Base-by-base conservation (phyloP, 2,888 invertebrate species). In the Lissonota sp. region DNA sequence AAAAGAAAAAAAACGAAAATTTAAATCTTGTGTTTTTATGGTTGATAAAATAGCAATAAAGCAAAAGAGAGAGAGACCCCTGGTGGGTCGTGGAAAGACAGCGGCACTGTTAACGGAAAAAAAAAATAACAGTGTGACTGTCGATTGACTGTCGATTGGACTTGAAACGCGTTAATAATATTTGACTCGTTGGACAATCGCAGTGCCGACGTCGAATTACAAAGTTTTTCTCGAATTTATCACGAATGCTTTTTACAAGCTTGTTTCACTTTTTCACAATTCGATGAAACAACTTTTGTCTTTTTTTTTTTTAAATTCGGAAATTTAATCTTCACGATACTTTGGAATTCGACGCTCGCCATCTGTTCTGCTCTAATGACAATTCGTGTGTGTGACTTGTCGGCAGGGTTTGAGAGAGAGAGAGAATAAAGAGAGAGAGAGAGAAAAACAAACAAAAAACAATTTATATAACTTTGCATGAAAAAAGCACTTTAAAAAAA, bases 401-500 rank as follows among this genome's bases (percentile, higher is more conserved):
- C 87, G 85, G 82, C 78, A 81, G 79, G 76, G 79, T 80, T 53
- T 37, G 53, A 51, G 78, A 64, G 60, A 71, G 74, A 82, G 55
- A 79, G 60, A 63, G 55, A 66, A n/a, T 39, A 44, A 44, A 72
- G 63, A 57, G 40, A 79, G 44, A 79, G 42, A 75, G 46, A 62
- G 16, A 79, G 57, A 73, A 40, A 60, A 57, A 71, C 66, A 78
- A 40, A 55, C 75, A 39, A 64, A 66, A 77, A 66, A 46, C 63
- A 84, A 67, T 87, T 84, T 87, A 85, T 82, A 89, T 84, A 85
- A 84, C 83, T 88, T 88, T 89, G 90, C 88, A 89, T 89, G 90
- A 77, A 77, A 58, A 60, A 86, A 75, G 84, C 86, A 86, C 85
- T 88, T 89, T 88, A 87, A 81, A 77, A 73, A 44, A 72, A 72